Evolutionary conservation across 1,140 invertebrate genomes (phyloP), one percentile per base, ranked within the genome.

Genomic region (Drosophila tsacasi): DNA sequence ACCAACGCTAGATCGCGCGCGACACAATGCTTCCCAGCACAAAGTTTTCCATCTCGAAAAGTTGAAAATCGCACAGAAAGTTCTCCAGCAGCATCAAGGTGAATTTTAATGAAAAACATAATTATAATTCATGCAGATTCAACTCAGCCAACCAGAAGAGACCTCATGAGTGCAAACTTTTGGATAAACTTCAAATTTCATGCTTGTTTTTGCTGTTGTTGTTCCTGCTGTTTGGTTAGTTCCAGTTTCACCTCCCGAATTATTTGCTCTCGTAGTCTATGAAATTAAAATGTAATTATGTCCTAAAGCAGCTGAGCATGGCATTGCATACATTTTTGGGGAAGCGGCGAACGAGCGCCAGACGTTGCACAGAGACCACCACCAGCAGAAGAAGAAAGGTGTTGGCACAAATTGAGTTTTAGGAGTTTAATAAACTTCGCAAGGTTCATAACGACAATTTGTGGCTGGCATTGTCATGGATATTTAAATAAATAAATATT

Each of bases 61-160:
- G 77, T 83, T 77, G 65, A 87, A 77, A 81, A 79, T 87, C 79
- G 58, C 75, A 39, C 50, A 50, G 30, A 78, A 78, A 69, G 19
- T 67, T 46, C 35, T 40, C n/a, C n/a, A n/a, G n/a, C 37, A 39
- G 68, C 67, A 81, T 83, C 77, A 84, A 87, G 84, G 84, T 87
- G 84, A 87, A 87, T 87, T 87, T 87, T 89, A 87, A 87, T 87
- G 84, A 89, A 89, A 87, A 87, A 84, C 75, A 90, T 87, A 87
- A 87, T 89, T 87, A 87, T 89, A 84, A 87, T 87, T 89, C 84
- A 87, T 87, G 84, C 84, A 81, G 84, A 87, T 89, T 87, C 74
- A 55, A 63, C 73, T 47, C 77, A 59, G 66, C 62, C 80, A 74
- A 61, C 64, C 49, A 61, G 57, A 69, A 78, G 64, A 62, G 49